phyloP scores from a whole-genome alignment of 2,797 vertebrate species.

The Xiphorhynchus erythropygius region DNA sequence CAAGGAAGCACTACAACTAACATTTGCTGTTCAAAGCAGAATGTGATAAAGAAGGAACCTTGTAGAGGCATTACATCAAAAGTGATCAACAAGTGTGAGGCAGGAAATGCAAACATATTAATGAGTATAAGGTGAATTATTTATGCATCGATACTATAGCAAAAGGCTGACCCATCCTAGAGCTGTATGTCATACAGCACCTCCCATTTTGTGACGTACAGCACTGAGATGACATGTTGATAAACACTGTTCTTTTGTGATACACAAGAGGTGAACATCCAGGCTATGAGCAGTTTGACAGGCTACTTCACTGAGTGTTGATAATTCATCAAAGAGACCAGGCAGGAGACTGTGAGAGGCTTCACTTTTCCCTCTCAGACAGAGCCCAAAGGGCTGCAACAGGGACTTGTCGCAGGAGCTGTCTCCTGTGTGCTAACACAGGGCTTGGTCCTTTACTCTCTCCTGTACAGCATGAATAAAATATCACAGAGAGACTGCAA shows the following conservation, averaged over 20 bases:
- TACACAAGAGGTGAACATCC: not conserved
- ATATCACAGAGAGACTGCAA: not conserved
- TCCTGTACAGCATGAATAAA: conserved; percentile 39
- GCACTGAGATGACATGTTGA: not conserved
- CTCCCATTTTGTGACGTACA: not conserved
- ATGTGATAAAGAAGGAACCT: not conserved
- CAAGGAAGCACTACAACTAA: not conserved
- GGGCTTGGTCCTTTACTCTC: not conserved
- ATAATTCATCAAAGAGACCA: not conserved
- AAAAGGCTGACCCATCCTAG: not conserved
- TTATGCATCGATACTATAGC: not conserved
- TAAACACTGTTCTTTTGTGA: not conserved
- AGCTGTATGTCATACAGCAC: not conserved
- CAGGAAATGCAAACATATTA: not conserved
- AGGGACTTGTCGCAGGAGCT: not conserved
- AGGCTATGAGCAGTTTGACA: not conserved
- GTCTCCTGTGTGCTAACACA: not conserved
- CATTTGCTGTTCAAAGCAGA: not conserved
- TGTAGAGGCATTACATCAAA: not conserved
- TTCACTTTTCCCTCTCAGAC: not conserved
- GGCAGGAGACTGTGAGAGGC: not conserved
- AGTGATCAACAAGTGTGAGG: not conserved
- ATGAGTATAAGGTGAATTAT: not conserved
- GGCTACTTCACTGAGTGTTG: not conserved
- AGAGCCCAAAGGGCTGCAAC: not conserved